phyloP scores from a whole-genome alignment of 2,888 invertebrate genomes.

The Dascillus cervinus region DNA sequence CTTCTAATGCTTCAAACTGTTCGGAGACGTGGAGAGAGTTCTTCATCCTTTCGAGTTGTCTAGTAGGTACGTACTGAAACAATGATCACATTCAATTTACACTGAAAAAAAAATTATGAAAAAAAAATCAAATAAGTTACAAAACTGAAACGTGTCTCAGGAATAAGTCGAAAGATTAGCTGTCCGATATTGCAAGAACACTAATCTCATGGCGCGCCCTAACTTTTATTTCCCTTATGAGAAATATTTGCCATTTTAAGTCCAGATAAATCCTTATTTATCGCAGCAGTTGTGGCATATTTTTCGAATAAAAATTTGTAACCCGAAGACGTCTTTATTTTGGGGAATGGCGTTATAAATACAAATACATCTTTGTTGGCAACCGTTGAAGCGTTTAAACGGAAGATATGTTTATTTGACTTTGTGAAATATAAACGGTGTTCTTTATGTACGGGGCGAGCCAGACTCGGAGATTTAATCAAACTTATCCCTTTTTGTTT shows the following conservation, averaged over 20 bases:
- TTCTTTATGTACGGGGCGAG: slow-evolving; percentile 15
- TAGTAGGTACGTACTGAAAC: too few species aligned
- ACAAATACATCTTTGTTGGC: background rate
- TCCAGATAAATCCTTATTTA: background rate
- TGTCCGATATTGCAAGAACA: slow-evolving; percentile 8
- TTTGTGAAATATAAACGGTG: slow-evolving; percentile 17
- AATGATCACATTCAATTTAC: background rate
- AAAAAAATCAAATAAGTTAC: too few species aligned
- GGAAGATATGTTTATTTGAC: slow-evolving; percentile 29
- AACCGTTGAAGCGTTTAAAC: slow-evolving; percentile 12
- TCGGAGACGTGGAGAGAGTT: slow-evolving; percentile 57
- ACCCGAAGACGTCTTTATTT: too few species aligned
- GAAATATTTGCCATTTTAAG: slow-evolving; percentile 9
- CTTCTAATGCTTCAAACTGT: slow-evolving; percentile 58
- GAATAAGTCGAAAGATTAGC: slow-evolving; percentile 12
- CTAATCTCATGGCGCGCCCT: slow-evolving; percentile 8
- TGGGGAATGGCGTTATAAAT: background rate
- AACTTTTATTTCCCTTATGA: slow-evolving; percentile 6
- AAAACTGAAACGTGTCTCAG: slow-evolving; percentile 7
- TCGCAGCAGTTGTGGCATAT: too few species aligned
- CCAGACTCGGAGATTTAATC: too few species aligned
- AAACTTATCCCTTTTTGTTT: too few species aligned
- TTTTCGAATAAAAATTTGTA: too few species aligned
- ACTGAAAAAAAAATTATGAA: too few species aligned
- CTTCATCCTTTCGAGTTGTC: slow-evolving; percentile 57